phyloP scores from a whole-genome alignment of 1,140 invertebrate genomes.

The Lucilia sericata region DNA sequence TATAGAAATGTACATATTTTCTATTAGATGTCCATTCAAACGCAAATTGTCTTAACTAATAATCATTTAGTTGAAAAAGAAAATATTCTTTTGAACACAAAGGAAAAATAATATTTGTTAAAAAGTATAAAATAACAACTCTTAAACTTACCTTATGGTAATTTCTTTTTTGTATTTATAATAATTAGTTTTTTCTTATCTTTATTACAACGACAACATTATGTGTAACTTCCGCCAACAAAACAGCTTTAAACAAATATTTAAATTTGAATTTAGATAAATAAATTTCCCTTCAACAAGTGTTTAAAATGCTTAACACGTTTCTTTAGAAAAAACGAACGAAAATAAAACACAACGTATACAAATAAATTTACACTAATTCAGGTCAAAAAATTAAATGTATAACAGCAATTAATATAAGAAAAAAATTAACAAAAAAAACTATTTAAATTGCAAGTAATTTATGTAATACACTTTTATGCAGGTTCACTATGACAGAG shows the following conservation, averaged over 20 bases:
- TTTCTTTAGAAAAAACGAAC: background rate
- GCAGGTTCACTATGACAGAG: constrained; percentile 11
- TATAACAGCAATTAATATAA: background rate
- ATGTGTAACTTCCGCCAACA: constrained; percentile 8
- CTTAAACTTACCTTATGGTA: background rate
- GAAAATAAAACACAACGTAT: no score
- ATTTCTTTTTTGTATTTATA: background rate
- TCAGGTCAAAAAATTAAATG: constrained; percentile 23
- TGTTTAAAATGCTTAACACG: constrained; percentile 28
- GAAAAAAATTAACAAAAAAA: background rate
- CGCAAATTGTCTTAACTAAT: background rate
- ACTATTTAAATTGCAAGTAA: constrained; percentile 23
- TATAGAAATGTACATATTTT: background rate
- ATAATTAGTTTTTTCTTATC: constrained; percentile 6
- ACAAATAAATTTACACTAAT: background rate
- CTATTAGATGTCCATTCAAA: background rate
- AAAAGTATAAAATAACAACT: background rate
- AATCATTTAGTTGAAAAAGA: background rate
- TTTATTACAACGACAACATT: background rate
- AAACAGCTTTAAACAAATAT: constrained; percentile 20
- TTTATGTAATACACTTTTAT: constrained; percentile 25
- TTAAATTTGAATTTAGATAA: constrained; percentile 15
- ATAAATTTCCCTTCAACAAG: background rate
- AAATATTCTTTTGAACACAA: background rate
- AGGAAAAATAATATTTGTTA: background rate